Evolutionary conservation across 2,888 invertebrate species (phyloP).

Genomic region (Chymomyza amoena): DNA sequence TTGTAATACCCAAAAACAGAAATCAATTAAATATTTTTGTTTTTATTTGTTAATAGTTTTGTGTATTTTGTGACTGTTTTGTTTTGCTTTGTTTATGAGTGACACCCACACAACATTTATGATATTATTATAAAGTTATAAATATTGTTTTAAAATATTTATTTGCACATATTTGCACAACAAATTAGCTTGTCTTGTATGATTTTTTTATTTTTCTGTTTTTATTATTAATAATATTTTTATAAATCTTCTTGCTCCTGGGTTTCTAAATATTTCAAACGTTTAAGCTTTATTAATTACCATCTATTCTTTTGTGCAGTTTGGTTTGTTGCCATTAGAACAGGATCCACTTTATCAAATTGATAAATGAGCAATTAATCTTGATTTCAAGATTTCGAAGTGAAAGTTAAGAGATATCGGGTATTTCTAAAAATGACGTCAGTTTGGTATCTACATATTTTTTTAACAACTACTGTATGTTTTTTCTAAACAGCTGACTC

Average conservation of each 20-base stretch:
- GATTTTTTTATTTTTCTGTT: background rate
- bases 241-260: constrained; percentile 22
- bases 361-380: background rate
- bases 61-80: background rate
- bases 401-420: background rate
- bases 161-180: constrained; percentile 19
- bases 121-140: constrained; percentile 6
- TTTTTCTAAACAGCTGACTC: background rate
- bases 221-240: constrained; percentile 3
- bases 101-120: constrained; percentile 37
- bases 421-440: background rate
- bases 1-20: constrained; percentile 34
- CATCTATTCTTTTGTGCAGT: constrained; percentile 13
- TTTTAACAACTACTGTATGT: constrained; percentile 16
- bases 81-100: constrained; percentile 4
- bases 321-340: constrained; percentile 26
- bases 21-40: constrained; percentile 13
- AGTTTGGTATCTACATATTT: constrained; percentile 1
- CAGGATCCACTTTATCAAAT: constrained; percentile 24
- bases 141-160: constrained; percentile 25
- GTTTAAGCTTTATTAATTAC: constrained; percentile 42
- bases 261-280: background rate
- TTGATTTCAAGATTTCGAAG: background rate
- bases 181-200: constrained; percentile 8
- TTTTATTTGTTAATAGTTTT: constrained; percentile 3